Percentiles rank a stretch among this genome's conserved stretches.
Evolutionary conservation across 2,888 invertebrate species (phyloP).

Genomic region (Lordiphosa fenestrarum): DNA sequence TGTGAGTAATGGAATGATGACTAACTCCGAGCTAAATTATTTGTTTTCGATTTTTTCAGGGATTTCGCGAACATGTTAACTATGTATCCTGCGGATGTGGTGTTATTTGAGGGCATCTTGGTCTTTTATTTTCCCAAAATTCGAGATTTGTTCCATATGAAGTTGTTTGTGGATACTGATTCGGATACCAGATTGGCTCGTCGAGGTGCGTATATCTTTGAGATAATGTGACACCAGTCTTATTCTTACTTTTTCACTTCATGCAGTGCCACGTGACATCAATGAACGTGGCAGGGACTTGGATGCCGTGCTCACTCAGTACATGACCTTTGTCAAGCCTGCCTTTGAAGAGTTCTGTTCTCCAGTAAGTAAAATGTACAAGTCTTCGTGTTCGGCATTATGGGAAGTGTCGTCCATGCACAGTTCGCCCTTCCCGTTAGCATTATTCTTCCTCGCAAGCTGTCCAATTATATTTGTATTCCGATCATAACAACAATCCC

Average conservation of each 20-base stretch:
- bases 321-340: conserved; percentile 99
- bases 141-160: conserved; percentile 98
- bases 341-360: conserved; percentile 99
- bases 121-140: conserved; percentile 98
- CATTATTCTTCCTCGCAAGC: no score
- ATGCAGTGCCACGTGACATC: conserved; percentile 94
- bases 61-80: conserved; percentile 86
- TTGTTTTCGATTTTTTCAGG: conserved; percentile 74
- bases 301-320: conserved; percentile 96
- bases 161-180: conserved; percentile 99
- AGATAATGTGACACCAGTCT: conserved; percentile 23
- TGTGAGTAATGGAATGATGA: conserved; percentile 82
- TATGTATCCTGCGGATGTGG: conserved; percentile 97
- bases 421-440: no score
- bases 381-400: no score
- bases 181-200: conserved; percentile 98
- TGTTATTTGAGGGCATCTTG: conserved; percentile 98
- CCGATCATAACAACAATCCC: no score
- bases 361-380: conserved; percentile 85
- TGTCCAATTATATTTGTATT: no score
- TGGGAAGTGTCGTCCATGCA: no score
- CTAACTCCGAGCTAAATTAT: not conserved
- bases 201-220: conserved; percentile 85
- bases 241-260: conserved; percentile 32
- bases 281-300: conserved; percentile 96